Evolutionary conservation across 2,797 vertebrate species (phyloP).

Genomic region (Cryptoprocta ferox): DNA sequence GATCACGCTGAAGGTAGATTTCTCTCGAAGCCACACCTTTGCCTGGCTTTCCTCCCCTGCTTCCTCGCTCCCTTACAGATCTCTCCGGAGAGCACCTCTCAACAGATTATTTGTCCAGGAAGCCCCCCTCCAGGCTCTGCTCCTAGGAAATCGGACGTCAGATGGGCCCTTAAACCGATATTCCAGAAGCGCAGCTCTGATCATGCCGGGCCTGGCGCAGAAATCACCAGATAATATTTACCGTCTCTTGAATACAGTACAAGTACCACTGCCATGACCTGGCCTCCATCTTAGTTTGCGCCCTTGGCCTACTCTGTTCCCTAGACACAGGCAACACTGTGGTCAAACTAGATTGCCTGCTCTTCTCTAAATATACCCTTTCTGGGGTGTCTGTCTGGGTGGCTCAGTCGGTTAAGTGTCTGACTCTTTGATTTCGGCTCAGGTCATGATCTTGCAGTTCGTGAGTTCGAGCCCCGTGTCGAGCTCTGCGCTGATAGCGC

Average conservation of each 20-base stretch:
- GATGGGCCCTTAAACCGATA: background rate
- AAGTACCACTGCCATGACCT: background rate
- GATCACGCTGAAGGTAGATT: background rate
- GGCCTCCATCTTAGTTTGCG: background rate
- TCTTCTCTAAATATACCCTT: background rate
- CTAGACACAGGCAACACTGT: background rate
- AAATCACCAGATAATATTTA: background rate
- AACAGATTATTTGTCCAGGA: background rate
- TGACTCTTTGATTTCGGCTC: no score
- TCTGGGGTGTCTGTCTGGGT: no score
- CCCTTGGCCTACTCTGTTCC: background rate
- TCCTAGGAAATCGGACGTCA: background rate
- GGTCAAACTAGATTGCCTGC: background rate
- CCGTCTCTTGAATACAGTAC: background rate
- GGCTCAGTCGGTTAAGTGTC: no score
- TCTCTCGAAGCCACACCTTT: background rate
- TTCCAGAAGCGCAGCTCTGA: background rate
- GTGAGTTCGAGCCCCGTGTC: no score
- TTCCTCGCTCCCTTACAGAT: background rate
- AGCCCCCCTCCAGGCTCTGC: background rate
- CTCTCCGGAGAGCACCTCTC: background rate
- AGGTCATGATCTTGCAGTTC: no score
- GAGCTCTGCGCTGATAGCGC: no score
- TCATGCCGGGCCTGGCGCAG: background rate
- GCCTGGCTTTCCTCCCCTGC: background rate